Evolutionary conservation across 2,797 vertebrate genomes (phyloP).

Genomic region (Anabas testudineus): DNA sequence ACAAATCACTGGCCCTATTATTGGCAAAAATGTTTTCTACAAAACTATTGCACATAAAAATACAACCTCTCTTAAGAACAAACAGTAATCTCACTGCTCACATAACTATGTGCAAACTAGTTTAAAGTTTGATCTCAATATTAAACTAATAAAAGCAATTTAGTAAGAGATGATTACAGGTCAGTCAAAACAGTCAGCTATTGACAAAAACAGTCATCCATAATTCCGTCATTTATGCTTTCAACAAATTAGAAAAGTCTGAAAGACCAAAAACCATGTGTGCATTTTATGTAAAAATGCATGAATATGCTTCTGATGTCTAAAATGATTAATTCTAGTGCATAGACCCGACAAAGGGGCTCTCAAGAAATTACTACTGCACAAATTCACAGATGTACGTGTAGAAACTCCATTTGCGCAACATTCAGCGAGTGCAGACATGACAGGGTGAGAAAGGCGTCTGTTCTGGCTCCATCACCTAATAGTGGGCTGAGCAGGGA

Average conservation of each 20-base stretch:
- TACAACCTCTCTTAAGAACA: slow-evolving; percentile 75
- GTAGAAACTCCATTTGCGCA: slow-evolving; percentile 58
- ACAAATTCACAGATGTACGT: slow-evolving; percentile 32
- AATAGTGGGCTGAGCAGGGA: slow-evolving; percentile 19
- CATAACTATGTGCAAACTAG: slow-evolving; percentile 69
- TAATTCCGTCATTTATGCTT: slow-evolving; percentile 16
- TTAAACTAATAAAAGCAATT: slow-evolving; percentile 45
- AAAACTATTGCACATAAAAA: slow-evolving; percentile 84
- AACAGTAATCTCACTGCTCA: slow-evolving; percentile 58
- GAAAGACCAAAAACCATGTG: slow-evolving; percentile 29
- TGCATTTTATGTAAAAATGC: slow-evolving; percentile 45
- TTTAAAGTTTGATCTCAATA: slow-evolving; percentile 49
- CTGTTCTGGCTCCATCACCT: not conserved
- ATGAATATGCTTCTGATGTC: slow-evolving; percentile 39
- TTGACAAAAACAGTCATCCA: slow-evolving; percentile 6
- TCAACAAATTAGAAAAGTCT: slow-evolving; percentile 34
- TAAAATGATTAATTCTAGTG: slow-evolving; percentile 48
- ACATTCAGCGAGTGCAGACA: slow-evolving; percentile 51
- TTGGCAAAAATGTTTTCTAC: slow-evolving; percentile 68
- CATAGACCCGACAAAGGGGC: slow-evolving; percentile 52
- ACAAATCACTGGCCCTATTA: slow-evolving; percentile 54
- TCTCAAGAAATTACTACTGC: slow-evolving; percentile 43
- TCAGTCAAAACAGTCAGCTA: slow-evolving; percentile 31
- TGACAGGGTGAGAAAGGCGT: slow-evolving; percentile 34
- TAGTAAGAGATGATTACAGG: slow-evolving; percentile 41